A percentile compares a stretch with the other conserved stretches of the same genome.
phyloP scores from a whole-genome alignment of 2,888 invertebrate species.

The Agrotis exclamationis region DNA sequence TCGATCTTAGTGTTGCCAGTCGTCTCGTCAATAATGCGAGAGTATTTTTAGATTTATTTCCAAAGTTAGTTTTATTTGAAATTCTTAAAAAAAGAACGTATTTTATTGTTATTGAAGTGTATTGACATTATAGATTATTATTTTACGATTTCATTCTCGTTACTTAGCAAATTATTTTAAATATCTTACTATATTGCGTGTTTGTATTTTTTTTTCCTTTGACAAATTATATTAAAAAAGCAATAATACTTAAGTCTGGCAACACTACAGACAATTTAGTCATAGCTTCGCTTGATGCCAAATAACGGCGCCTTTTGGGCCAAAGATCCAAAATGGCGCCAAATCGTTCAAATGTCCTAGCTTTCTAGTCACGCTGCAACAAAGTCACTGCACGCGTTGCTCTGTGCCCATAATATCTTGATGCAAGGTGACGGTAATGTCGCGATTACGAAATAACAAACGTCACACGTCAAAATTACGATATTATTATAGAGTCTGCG shows the following conservation, averaged over 20 bases:
- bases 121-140: slow-evolving; percentile 12
- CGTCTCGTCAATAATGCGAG: background rate
- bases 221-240: slow-evolving; percentile 1
- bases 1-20: slow-evolving; percentile 63
- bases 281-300: slow-evolving; percentile 69
- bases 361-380: slow-evolving; percentile 62
- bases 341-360: slow-evolving; percentile 55
- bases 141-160: background rate
- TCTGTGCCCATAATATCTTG: slow-evolving; percentile 26
- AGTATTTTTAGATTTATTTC: background rate
- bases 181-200: background rate
- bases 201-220: background rate
- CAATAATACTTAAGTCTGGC: slow-evolving; percentile 40
- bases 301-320: slow-evolving; percentile 50
- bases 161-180: background rate
- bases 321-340: slow-evolving; percentile 19
- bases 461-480: slow-evolving; percentile 1
- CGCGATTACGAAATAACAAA: background rate
- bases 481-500: too few relatives aligned
- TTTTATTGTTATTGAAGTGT: background rate
- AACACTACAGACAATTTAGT: slow-evolving; percentile 63
- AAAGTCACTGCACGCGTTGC: slow-evolving; percentile 53
- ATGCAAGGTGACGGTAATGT: background rate
- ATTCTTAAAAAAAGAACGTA: background rate
- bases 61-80: background rate